phyloP scores from a whole-genome alignment of 2,113 vertebrate species.

The Pontoporia blainvillei region DNA sequence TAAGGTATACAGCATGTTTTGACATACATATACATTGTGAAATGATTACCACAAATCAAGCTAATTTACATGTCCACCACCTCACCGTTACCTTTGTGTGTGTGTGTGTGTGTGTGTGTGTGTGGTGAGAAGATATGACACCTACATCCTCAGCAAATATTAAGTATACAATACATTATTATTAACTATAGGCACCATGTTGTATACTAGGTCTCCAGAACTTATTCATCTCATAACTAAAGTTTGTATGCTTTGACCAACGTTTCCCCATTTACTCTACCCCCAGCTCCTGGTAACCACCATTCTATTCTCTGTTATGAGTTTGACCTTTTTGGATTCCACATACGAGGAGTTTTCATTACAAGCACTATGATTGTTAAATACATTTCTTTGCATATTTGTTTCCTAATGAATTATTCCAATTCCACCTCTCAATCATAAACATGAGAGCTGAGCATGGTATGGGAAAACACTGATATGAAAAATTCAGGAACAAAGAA shows the following conservation, averaged over 20 bases:
- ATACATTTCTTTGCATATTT: conserved; percentile 25
- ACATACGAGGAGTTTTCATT: not conserved
- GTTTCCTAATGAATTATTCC: conserved; percentile 49
- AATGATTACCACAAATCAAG: not conserved
- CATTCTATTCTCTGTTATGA: not conserved
- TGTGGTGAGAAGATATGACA: not conserved
- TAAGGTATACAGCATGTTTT: not conserved
- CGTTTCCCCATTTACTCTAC: not conserved
- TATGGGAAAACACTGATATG: conserved; percentile 48
- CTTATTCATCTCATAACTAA: not conserved
- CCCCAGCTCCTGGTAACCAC: not conserved
- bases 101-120: not conserved
- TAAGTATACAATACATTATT: not conserved
- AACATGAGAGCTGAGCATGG: conserved; percentile 39
- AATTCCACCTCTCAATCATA: conserved; percentile 57
- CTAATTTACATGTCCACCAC: not conserved
- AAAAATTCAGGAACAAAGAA: conserved; percentile 61
- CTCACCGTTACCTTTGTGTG: not conserved
- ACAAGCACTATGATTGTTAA: conserved; percentile 21
- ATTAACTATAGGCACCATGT: not conserved
- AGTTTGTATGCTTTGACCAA: not conserved
- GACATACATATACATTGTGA: not conserved
- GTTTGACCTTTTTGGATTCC: not conserved
- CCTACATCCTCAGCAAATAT: not conserved
- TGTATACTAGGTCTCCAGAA: not conserved